Base-by-base conservation (phyloP, 2,797 vertebrate genomes). In the Labeo calbasu region DNA sequence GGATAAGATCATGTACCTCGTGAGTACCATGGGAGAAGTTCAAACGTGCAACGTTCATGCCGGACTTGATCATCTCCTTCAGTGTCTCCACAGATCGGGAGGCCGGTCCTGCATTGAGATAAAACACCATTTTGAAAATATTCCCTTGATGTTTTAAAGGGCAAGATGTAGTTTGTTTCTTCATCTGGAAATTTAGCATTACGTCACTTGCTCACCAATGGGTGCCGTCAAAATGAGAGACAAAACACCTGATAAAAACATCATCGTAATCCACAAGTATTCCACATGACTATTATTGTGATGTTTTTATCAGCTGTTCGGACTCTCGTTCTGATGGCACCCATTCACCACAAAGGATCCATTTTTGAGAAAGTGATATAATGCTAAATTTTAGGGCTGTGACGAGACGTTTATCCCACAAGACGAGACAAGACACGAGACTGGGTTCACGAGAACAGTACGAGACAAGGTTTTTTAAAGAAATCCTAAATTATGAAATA, bases 1-100 rank as follows among this genome's bases (percentile, higher is more conserved):
- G 11, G 51, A 68, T 25, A 10, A 63, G 11, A 59, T 71, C 14
- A 87, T 95, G 94, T 87, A 99, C 98, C 94, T 99, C 98, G 0
- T 99, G 98, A 87, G 96, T 96, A 87, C 98, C 98, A 0, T 99
- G 98, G 87, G 98, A 99, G 94, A 99, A 99, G 95, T 99, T 99
- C 93, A 99, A 93, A 88, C 98, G 97, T 87, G 98, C 98, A 91
- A 99, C 92, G 59, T 99, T 99, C 98, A 99, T 99, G 88, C 98
- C 98, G 91, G 97, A 90, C 89, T 97, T 98, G 93, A 99, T 99
- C 98, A 99, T 99, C 91, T 99, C 95, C 94, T 96, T 97, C 92
- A 96, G 86, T 72, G 87, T 97, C 0, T 97, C 96, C 92, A 99
- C 96, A 0, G 97, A 95, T 40, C 97, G 93, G 89, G 97, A 97